Base-by-base conservation (phyloP, 2,888 invertebrate genomes). In the Kryphioiulus occultus region DNA sequence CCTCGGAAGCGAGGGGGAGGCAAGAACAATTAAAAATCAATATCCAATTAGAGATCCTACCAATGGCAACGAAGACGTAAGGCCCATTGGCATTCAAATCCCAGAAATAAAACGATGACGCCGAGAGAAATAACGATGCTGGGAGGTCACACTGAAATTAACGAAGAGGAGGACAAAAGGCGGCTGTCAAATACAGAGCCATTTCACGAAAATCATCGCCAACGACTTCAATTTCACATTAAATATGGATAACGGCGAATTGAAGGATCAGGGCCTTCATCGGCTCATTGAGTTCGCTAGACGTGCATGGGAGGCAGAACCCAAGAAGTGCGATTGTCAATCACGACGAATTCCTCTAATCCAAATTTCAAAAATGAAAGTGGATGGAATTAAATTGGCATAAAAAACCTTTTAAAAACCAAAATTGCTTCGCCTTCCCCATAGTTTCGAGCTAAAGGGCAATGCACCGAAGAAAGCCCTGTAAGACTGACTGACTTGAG, bases 21-120 rank as follows among this genome's bases (percentile, higher is more conserved):
- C 30, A 78, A 30, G 30, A 30, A 12, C 78, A 78, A 78, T 78
- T 78, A 78, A 78, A 78, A 78, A 78, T 78, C 78, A 78, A 78
- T 78, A 78, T 78, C 78, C 78, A 78, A 78, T 78, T 78, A 30
- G 30, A 15, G 30, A 78, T 12, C 78, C 78, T 4, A 30, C 30
- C 78, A 30, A 78, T 78, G 78, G 78, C 78, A 59, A n/a, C 10
- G 7, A 44, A 1, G 44, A 17, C 10, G 44, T n/a, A n/a, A n/a
- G n/a, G n/a, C 47, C 10, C 47, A n/a, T 10, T 10, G 0, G 26
- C 78, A 30, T 78, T 78, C 12, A 78, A 78, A 78, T 22, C 26
- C 30, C 22, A 68, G 68, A 68, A 68, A 68, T 59, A 59, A 59
- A 59, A 59, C 53, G 53, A n/a, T 35, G 35, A 35, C 35, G 53